A percentile compares a stretch with the other conserved stretches of the same genome.
Evolutionary conservation across 2,888 invertebrate species (phyloP).

Genomic region (Archips crataeganus): DNA sequence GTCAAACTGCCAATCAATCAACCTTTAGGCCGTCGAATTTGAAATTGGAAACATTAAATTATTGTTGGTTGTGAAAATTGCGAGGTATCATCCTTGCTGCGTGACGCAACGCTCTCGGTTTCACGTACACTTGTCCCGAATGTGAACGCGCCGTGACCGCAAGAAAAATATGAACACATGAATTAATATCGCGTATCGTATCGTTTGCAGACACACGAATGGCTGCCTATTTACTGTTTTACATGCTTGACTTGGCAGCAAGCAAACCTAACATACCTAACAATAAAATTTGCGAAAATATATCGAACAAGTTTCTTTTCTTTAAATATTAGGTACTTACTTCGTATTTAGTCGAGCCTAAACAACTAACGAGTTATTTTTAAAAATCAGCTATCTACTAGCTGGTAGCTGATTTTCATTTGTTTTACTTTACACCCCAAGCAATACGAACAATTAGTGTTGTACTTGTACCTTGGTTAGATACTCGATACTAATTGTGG

Average conservation of each 20-base stretch:
- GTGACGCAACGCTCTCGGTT: conserved; percentile 82
- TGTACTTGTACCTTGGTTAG: too few relatives aligned
- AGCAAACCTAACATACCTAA: conserved; percentile 20
- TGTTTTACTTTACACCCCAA: too few relatives aligned
- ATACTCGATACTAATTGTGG: too few relatives aligned
- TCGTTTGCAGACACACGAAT: conserved; percentile 54
- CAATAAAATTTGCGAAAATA: conserved; percentile 13
- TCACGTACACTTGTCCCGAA: conserved; percentile 83
- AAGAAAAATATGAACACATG: conserved; percentile 79
- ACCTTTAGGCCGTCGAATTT: conserved; percentile 45
- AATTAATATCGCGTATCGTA: conserved; percentile 65
- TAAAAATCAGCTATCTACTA: too few relatives aligned
- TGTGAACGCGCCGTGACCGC: conserved; percentile 78
- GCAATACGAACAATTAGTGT: neutral
- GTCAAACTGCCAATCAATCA: conserved; percentile 2
- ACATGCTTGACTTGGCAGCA: conserved; percentile 48
- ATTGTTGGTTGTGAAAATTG: conserved; percentile 65
- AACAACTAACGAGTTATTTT: too few relatives aligned
- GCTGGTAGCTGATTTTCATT: too few relatives aligned
- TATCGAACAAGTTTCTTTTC: neutral
- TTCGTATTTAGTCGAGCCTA: too few relatives aligned
- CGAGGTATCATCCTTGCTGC: conserved; percentile 65
- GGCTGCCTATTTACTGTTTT: conserved; percentile 45
- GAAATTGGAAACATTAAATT: conserved; percentile 50
- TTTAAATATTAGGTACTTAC: too few relatives aligned